A percentile compares a stretch with the other conserved stretches of the same genome.
phyloP scores from a whole-genome alignment of 92 coral and sea anemone genomes.

The Heteractis magnifica region DNA sequence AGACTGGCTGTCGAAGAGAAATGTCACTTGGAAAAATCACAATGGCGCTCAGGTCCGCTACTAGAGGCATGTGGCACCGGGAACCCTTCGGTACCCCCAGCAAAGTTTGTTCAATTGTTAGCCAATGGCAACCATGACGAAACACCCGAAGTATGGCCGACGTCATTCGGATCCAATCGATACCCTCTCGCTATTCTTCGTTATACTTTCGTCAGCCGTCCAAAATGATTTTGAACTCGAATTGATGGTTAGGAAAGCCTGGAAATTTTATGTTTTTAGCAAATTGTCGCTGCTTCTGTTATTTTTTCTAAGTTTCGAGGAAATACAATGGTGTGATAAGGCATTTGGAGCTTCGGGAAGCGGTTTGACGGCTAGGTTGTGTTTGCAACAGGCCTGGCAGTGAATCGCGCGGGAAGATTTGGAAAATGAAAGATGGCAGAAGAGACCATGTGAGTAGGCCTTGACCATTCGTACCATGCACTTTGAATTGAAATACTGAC shows the following conservation, averaged over 20 bases:
- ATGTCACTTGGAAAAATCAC: constrained; percentile 89
- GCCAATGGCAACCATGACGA: constrained; percentile 97
- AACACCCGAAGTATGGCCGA: constrained; percentile 75
- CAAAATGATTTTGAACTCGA: not conserved
- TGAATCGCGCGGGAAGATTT: constrained; percentile 27
- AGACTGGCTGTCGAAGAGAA: constrained; percentile 61
- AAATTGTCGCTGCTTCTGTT: not conserved
- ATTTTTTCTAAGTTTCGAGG: not conserved
- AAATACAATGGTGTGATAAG: not conserved
- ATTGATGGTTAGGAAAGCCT: not conserved
- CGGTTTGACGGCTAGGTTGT: constrained; percentile 1
- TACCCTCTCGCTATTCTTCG: constrained; percentile 6
- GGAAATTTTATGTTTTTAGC: not conserved
- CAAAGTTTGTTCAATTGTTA: constrained; percentile 93
- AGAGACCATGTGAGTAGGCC: constrained; percentile 52
- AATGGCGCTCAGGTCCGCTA: constrained; percentile 99
- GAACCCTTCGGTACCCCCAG: constrained; percentile 95
- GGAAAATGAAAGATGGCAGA: constrained; percentile 87
- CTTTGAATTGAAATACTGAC: not conserved
- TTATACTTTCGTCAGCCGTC: not conserved
- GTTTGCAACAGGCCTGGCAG: not conserved
- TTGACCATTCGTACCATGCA: not conserved
- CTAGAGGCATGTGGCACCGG: constrained; percentile 94
- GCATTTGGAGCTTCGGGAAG: not conserved
- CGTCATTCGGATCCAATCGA: constrained; percentile 38